Conservation (phyloP, 1,140 invertebrate species). For the Drusus annulatus region DNA sequence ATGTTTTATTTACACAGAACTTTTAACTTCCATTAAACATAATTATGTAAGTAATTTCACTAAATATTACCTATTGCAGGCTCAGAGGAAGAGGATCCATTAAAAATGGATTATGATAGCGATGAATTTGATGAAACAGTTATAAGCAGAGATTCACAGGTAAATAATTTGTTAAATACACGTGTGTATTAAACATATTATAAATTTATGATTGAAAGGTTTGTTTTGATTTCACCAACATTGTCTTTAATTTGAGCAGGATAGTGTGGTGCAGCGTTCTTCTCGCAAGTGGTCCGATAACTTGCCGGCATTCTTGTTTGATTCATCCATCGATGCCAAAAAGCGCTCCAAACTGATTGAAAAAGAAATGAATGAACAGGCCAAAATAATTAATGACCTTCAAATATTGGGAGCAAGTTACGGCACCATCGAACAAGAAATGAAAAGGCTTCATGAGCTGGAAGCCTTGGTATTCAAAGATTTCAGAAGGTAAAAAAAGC, state of each 20-base stretch:
- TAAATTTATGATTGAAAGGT: too few relatives aligned
- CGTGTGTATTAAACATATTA: too few relatives aligned
- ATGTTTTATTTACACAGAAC: slow-evolving; percentile 42
- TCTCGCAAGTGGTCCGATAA: slow-evolving; percentile 78
- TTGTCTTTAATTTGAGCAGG: slow-evolving; percentile 64
- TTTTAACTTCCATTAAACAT: slow-evolving; percentile 45
- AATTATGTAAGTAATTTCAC: neutral
- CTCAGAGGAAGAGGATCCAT: slow-evolving; percentile 86
- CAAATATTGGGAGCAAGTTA: slow-evolving; percentile 91
- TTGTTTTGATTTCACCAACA: too few relatives aligned
- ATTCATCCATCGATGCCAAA: slow-evolving; percentile 88
- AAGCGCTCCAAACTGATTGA: slow-evolving; percentile 94
- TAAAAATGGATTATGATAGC: slow-evolving; percentile 82
- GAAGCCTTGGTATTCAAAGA: slow-evolving; percentile 94
- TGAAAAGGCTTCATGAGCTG: slow-evolving; percentile 90
- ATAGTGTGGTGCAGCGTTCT: slow-evolving; percentile 77
- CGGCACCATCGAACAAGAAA: slow-evolving; percentile 91
- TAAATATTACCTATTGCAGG: slow-evolving; percentile 64
- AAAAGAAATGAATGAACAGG: slow-evolving; percentile 97
- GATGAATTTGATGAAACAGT: slow-evolving; percentile 83
- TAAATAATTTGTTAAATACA: slow-evolving; percentile 50
- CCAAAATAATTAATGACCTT: slow-evolving; percentile 94
- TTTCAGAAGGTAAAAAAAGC: slow-evolving; percentile 72
- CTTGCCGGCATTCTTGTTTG: slow-evolving; percentile 89
- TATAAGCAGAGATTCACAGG: slow-evolving; percentile 72